phyloP scores from a whole-genome alignment of 1,140 invertebrate species.

The Phthorimaea operculella region DNA sequence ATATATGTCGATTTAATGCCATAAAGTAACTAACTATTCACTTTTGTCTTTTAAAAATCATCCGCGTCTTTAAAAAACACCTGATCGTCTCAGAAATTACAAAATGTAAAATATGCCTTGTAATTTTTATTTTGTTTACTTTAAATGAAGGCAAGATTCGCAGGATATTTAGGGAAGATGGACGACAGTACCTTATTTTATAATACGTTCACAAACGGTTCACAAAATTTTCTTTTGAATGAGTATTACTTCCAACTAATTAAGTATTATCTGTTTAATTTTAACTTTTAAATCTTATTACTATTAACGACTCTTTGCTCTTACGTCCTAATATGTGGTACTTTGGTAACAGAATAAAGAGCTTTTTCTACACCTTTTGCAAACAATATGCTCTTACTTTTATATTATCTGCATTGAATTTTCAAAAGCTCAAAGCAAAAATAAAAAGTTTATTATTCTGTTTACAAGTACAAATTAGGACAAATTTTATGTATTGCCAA shows the following conservation, averaged over 20 bases:
- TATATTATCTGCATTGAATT: too few species aligned
- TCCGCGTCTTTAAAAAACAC: not conserved
- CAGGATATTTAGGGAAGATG: not conserved
- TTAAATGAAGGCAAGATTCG: too few species aligned
- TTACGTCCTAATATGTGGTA: not conserved
- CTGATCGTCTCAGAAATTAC: too few species aligned
- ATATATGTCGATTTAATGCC: not conserved
- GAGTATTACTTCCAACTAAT: conserved; percentile 62
- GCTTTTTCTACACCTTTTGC: too few species aligned
- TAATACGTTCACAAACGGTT: conserved; percentile 47
- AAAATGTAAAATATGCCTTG: too few species aligned
- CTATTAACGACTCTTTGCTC: conserved; percentile 6
- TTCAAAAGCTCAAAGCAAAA: too few species aligned
- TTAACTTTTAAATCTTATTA: conserved; percentile 31
- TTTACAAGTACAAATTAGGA: not conserved
- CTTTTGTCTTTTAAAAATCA: not conserved
- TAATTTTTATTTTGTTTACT: too few species aligned
- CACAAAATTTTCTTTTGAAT: conserved; percentile 38
- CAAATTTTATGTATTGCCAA: conserved; percentile 8
- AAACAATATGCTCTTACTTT: too few species aligned
- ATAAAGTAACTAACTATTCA: not conserved
- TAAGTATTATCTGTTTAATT: conserved; percentile 61
- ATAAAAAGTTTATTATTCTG: too few species aligned
- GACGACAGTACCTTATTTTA: not conserved
- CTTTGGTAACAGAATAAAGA: too few species aligned